phyloP scores from a whole-genome alignment of 2,113 vertebrate genomes.

The Python bivittatus region DNA sequence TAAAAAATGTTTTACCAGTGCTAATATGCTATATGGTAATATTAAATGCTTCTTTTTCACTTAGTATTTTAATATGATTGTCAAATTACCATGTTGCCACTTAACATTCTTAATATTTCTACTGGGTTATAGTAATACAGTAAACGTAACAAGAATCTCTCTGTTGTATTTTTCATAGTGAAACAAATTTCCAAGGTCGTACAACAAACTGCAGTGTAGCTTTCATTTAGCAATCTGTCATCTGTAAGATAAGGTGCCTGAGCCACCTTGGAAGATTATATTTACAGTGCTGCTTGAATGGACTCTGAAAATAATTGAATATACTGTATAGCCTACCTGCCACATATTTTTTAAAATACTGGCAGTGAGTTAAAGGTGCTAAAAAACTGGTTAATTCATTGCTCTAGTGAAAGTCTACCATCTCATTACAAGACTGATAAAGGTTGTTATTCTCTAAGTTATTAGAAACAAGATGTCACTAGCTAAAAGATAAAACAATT shows the following conservation, averaged over 20 bases:
- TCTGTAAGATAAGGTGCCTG: conserved; percentile 23
- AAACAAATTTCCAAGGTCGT: conserved; percentile 72
- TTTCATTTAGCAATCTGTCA: conserved; percentile 25
- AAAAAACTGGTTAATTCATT: conserved; percentile 54
- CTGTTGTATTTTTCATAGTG: conserved; percentile 27
- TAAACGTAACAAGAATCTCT: conserved; percentile 65
- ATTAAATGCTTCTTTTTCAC: neutral
- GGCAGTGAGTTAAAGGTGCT: conserved; percentile 34
- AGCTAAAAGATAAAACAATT: conserved; percentile 54
- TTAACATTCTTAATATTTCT: conserved; percentile 39
- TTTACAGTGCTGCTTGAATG: conserved; percentile 40
- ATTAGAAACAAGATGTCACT: conserved; percentile 49
- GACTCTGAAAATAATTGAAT: conserved; percentile 23
- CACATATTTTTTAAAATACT: neutral
- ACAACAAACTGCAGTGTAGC: conserved; percentile 60
- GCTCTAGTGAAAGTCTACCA: conserved; percentile 47
- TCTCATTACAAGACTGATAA: conserved; percentile 53
- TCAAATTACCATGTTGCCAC: conserved; percentile 29
- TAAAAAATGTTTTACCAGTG: neutral
- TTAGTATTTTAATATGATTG: conserved; percentile 23
- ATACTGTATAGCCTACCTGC: neutral
- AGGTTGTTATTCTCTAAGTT: conserved; percentile 57
- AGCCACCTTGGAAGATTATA: conserved; percentile 29
- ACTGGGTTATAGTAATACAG: conserved; percentile 46
- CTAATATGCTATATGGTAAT: neutral